Conservation (phyloP, 2,113 vertebrate species). For the Ailurus styani region DNA sequence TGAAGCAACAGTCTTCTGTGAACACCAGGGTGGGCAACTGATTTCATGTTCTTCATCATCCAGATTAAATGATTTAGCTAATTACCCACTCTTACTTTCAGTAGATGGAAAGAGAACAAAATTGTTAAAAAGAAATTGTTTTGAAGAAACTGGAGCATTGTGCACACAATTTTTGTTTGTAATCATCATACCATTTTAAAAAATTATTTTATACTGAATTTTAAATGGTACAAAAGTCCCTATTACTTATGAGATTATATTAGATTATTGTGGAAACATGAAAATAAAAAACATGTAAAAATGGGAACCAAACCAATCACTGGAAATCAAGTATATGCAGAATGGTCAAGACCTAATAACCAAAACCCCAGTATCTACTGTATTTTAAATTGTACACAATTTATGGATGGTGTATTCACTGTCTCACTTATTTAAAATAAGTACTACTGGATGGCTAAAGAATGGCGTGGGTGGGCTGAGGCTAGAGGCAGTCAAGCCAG, state of each 20-base stretch:
- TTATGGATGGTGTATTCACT: neutral
- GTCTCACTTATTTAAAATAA: neutral
- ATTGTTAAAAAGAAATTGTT: neutral
- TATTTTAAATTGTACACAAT: neutral
- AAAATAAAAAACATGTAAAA: neutral
- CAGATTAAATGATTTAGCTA: neutral
- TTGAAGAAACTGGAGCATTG: neutral
- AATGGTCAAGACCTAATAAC: neutral
- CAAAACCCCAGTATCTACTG: neutral
- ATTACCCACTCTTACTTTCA: neutral
- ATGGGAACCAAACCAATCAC: neutral
- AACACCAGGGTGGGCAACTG: neutral
- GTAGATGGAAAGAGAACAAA: neutral
- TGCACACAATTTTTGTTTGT: neutral
- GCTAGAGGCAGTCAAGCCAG: neutral
- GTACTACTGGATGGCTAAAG: neutral
- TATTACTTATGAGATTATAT: neutral
- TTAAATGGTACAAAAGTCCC: neutral
- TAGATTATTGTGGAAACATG: neutral
- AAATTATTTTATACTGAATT: neutral
- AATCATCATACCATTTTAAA: neutral
- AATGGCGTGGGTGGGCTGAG: neutral
- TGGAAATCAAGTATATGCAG: neutral
- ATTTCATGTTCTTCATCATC: neutral
- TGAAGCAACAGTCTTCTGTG: neutral